Evolutionary conservation across 2,888 invertebrate species (phyloP).

Genomic region (Lomographa bimaculata): DNA sequence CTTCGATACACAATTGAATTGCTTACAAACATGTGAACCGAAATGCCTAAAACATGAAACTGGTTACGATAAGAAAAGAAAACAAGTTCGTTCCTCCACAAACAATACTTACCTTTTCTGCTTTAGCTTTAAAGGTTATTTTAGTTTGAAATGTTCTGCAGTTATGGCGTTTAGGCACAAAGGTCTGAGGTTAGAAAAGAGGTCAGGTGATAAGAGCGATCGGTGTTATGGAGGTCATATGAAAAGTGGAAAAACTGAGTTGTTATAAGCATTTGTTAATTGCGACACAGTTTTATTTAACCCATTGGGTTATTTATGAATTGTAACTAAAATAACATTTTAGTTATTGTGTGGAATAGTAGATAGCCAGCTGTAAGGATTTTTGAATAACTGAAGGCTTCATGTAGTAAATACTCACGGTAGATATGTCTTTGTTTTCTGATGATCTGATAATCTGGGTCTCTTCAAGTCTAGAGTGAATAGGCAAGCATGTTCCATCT

Average conservation of each 20-base stretch:
- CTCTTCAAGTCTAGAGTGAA: too few species aligned
- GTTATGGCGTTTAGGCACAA: constrained; percentile 45
- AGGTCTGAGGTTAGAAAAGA: constrained; percentile 59
- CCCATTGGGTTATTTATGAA: too few species aligned
- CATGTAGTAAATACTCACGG: too few species aligned
- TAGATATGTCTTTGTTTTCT: too few species aligned
- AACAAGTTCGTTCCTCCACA: constrained; percentile 37
- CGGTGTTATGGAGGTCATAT: constrained; percentile 62
- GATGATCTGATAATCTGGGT: too few species aligned
- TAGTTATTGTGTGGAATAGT: too few species aligned
- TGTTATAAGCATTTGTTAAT: constrained; percentile 29
- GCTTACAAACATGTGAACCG: constrained; percentile 54
- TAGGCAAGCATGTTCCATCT: too few species aligned
- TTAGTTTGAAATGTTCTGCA: constrained; percentile 22
- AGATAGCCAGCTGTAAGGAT: too few species aligned
- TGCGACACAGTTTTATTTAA: constrained; percentile 19
- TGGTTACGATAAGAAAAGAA: constrained; percentile 58
- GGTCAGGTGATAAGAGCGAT: constrained; percentile 74
- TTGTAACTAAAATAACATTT: too few species aligned
- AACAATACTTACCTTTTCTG: constrained; percentile 36
- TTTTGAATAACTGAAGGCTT: too few species aligned
- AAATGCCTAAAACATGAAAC: constrained; percentile 65
- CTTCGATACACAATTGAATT: constrained; percentile 45
- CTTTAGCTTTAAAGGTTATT: constrained; percentile 33
- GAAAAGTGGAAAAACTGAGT: constrained; percentile 61